Conservation (phyloP, 1,140 invertebrate genomes). For the Vanessa atalanta region DNA sequence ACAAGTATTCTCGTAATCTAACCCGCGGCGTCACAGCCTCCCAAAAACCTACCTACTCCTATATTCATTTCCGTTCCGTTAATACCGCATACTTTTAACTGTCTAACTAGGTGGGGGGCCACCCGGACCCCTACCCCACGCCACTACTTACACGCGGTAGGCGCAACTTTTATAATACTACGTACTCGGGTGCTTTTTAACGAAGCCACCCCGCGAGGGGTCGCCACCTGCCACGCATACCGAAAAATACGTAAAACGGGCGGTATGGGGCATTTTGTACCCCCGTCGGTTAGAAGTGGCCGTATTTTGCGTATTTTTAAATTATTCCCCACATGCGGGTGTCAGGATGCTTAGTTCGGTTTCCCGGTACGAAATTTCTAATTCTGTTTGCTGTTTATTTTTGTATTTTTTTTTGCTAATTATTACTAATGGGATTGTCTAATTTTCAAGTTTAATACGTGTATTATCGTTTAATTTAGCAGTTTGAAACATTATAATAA, state of each 20-base stretch:
- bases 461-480: background rate
- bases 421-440: background rate
- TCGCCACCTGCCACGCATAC: constrained; percentile 74
- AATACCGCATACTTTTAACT: constrained; percentile 81
- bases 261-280: constrained; percentile 43
- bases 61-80: constrained; percentile 80
- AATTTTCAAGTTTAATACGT: background rate
- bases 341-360: constrained; percentile 58
- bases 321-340: constrained; percentile 70
- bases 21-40: constrained; percentile 69
- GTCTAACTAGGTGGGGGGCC: constrained; percentile 67
- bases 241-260: constrained; percentile 72
- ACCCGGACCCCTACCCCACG: constrained; percentile 44
- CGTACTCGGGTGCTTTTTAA: constrained; percentile 77
- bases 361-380: constrained; percentile 42
- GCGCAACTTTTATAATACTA: constrained; percentile 80
- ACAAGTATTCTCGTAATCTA: constrained; percentile 75
- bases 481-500: too few species aligned
- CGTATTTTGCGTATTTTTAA: constrained; percentile 75
- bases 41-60: constrained; percentile 74
- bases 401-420: constrained; percentile 2
- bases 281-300: constrained; percentile 68
- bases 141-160: constrained; percentile 79
- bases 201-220: constrained; percentile 65
- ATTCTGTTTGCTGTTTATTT: constrained; percentile 22